Conservation (phyloP, 92 coral and sea anemone genomes). For the Epizoanthus rinbou region DNA sequence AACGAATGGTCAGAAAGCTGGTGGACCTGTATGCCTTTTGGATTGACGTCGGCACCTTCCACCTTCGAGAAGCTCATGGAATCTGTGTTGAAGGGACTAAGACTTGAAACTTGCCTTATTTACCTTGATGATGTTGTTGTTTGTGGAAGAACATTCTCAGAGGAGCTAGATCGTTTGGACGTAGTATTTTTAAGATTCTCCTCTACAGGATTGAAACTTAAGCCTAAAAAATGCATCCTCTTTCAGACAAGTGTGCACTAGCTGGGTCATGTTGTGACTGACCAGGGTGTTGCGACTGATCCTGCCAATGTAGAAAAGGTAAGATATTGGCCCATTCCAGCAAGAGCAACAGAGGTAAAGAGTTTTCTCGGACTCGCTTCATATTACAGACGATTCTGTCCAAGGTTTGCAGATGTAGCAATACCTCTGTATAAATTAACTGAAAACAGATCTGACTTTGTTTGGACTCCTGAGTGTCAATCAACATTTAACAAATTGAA, state of each 20-base stretch:
- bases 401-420: slow-evolving; percentile 45
- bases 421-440: slow-evolving; percentile 61
- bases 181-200: slow-evolving; percentile 36
- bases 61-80: slow-evolving; percentile 49
- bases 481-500: slow-evolving; percentile 52
- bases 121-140: slow-evolving; percentile 51
- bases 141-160: slow-evolving; percentile 39
- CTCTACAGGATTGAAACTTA: slow-evolving; percentile 50
- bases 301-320: slow-evolving; percentile 43
- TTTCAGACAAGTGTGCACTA: slow-evolving; percentile 44
- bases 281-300: slow-evolving; percentile 46
- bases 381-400: slow-evolving; percentile 52
- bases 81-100: slow-evolving; percentile 37
- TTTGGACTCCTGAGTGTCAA: slow-evolving; percentile 47
- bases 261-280: slow-evolving; percentile 58
- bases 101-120: slow-evolving; percentile 40
- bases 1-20: too few relatives aligned
- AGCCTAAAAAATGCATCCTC: slow-evolving; percentile 45
- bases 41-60: slow-evolving; percentile 30
- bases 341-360: slow-evolving; percentile 37
- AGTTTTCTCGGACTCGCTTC: slow-evolving; percentile 57
- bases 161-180: slow-evolving; percentile 30
- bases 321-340: slow-evolving; percentile 40
- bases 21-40: slow-evolving; percentile 44
- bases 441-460: slow-evolving; percentile 40